Evolutionary conservation across 2,113 vertebrate genomes (phyloP).

Genomic region (Myiozetetes cayanensis): DNA sequence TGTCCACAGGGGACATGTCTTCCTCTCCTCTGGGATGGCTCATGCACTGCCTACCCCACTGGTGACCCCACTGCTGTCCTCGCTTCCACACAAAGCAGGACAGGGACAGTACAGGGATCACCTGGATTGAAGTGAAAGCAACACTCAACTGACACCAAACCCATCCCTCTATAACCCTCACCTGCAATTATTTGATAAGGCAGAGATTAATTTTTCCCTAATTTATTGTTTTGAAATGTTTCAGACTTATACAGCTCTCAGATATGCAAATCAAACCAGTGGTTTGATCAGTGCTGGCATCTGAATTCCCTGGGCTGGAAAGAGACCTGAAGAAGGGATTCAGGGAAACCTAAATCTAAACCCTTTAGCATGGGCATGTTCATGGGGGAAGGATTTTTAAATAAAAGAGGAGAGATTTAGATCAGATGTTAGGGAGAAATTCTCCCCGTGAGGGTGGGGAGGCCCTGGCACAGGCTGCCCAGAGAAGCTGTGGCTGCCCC

Average conservation of each 20-base stretch:
- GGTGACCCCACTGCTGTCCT: background rate
- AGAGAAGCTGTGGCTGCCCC: background rate
- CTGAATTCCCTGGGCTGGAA: background rate
- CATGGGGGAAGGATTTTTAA: background rate
- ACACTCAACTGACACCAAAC: background rate
- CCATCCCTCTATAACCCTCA: background rate
- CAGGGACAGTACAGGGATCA: background rate
- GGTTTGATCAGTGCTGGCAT: background rate
- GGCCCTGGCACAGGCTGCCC: background rate
- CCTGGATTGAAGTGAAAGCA: background rate
- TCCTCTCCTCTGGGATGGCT: background rate
- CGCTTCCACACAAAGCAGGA: background rate
- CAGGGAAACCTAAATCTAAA: background rate
- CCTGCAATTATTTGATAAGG: background rate
- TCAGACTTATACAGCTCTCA: background rate
- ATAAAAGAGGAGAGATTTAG: background rate
- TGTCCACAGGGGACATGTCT: accelerated
- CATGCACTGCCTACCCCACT: accelerated
- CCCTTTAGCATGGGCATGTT: background rate
- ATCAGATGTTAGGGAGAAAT: background rate
- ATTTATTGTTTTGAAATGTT: background rate
- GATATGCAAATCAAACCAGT: background rate
- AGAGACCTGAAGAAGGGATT: background rate
- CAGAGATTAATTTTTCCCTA: background rate
- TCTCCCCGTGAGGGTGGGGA: background rate